Base-by-base conservation (phyloP, 1,140 invertebrate species). In the Papilio machaon region DNA sequence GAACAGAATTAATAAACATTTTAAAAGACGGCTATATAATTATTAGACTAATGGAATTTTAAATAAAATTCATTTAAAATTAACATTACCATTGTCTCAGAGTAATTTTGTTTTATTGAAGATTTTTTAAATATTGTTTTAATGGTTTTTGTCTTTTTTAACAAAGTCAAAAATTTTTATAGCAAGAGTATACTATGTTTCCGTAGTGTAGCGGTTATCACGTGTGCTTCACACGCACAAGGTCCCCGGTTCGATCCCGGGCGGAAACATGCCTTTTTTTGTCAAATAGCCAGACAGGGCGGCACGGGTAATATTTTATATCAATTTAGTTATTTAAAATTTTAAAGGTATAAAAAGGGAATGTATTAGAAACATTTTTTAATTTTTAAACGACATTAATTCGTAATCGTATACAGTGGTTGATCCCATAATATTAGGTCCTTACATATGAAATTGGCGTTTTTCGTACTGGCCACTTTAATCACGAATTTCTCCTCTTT, bases 191-290 rank as follows among this genome's bases (percentile, higher is more conserved):
- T 0, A 30, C 13, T 3, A 64, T 38, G 64, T 70, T 70, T 70
- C 30, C 64, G 64, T 70, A 70, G 64, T 70, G 64, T 70, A 70
- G 64, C 64, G 64, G 64, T 70, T 70, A 70, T 77, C 75, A 77
- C 75, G 75, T 77, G 75, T 77, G 75, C 75, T 77, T 77, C 75
- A 77, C 75, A 77, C 75, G 75, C 75, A 77, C 75, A 77, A 77
- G 75, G 75, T 43, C 75, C 75, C 75, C 75, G 75, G 75, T 77
- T 77, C 75, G 75, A 77, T 77, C 75, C 75, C 75, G 75, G 75
- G 75, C 75, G 75, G 75, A 77, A 77, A 77, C 75, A 77, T 30
- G 2, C 1, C 30, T 38, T 15, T 67, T 30, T 35, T 35, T 6
- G 9, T n/a, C n/a, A 1, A 49, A 5, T 11, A 49, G 49, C 49